These are phyloP conservation scores for honey bee (Apis mellifera) DNA, from an alignment of 1,140 invertebrate genomes.

Conservation along the genomic window Amel_HAv3.1 CM009940.2:10024501-10025000, in stretches of 20 bases:
- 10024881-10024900: not conserved
- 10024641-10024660: conserved; percentile 5
- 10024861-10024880: not conserved
- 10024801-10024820: not conserved
- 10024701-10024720: not conserved
- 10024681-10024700: conserved; percentile 43
- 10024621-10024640: conserved; percentile 23
- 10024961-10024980: not conserved
- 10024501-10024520: no score
- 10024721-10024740: not conserved
- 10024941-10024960: no score
- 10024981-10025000: not conserved
- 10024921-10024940: not conserved
- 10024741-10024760: conserved; percentile 9
- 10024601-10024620: conserved; percentile 45
- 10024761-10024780: not conserved
- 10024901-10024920: not conserved
- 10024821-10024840: not conserved
- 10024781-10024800: not conserved
- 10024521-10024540: not conserved
- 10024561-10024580: not conserved
- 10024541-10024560: not conserved
- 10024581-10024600: not conserved
- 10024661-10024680: conserved; percentile 41
- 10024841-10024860: not conserved